phyloP scores from a whole-genome alignment of 1,140 invertebrate species.

The Saxidomus purpurata region DNA sequence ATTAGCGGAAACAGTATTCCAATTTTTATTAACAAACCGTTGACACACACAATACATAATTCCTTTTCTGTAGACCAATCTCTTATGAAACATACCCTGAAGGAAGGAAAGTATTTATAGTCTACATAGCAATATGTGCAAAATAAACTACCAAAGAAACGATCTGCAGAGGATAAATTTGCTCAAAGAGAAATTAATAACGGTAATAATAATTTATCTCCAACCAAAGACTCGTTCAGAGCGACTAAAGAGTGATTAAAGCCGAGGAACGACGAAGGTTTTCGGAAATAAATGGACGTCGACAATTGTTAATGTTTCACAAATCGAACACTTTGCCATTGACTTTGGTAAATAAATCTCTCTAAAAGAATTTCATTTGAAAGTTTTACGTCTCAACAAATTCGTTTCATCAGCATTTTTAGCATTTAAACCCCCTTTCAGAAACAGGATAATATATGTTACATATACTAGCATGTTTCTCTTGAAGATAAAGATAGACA shows the following conservation, averaged over 20 bases:
- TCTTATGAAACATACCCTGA: background rate
- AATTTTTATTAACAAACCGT: too few species aligned
- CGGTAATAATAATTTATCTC: conserved; percentile 63
- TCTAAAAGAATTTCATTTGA: background rate
- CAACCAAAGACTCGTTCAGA: conserved; percentile 1
- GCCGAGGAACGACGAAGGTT: background rate
- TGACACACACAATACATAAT: background rate
- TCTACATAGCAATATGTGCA: conserved; percentile 25
- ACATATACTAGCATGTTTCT: too few species aligned
- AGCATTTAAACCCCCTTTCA: too few species aligned
- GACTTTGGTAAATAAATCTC: background rate
- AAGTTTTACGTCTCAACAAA: too few species aligned
- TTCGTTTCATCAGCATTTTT: too few species aligned
- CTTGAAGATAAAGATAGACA: too few species aligned
- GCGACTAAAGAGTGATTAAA: conserved; percentile 37
- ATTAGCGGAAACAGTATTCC: too few species aligned
- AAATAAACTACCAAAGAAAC: conserved; percentile 49
- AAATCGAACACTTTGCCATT: conserved; percentile 9
- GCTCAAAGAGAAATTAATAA: conserved; percentile 58
- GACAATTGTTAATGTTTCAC: conserved; percentile 15
- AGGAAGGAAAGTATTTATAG: conserved; percentile 12
- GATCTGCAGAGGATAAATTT: conserved; percentile 43
- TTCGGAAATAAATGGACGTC: conserved; percentile 17
- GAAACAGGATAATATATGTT: too few species aligned
- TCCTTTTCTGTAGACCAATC: background rate